Evolutionary conservation across 2,113 vertebrate species (phyloP).

Genomic region (Mellivora capensis): DNA sequence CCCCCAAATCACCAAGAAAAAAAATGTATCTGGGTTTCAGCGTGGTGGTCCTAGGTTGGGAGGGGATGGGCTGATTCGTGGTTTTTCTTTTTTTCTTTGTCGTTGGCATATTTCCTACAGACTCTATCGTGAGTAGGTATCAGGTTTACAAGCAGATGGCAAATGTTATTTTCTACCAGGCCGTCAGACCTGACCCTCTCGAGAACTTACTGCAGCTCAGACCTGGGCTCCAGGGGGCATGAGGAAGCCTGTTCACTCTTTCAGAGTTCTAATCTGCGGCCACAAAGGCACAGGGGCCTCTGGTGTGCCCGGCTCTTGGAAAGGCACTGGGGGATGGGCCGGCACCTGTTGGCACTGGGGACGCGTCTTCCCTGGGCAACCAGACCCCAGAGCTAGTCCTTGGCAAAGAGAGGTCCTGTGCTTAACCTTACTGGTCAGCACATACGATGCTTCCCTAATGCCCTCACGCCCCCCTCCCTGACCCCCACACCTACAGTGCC

Average conservation of each 20-base stretch:
- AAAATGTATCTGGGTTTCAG: accelerated
- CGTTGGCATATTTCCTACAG: background rate
- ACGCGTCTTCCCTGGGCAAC: background rate
- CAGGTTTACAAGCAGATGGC: background rate
- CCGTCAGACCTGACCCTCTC: background rate
- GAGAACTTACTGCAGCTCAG: accelerated
- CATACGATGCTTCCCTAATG: accelerated
- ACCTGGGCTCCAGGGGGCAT: accelerated
- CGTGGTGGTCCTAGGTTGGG: background rate
- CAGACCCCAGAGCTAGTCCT: background rate
- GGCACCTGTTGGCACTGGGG: background rate
- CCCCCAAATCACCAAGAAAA: background rate
- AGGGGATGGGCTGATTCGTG: background rate
- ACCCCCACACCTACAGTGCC: accelerated
- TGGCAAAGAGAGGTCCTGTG: background rate
- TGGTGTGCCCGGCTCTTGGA: background rate
- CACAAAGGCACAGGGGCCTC: accelerated
- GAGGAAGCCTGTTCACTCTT: background rate
- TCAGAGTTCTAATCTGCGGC: accelerated
- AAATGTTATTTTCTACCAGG: background rate
- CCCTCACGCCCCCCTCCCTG: background rate
- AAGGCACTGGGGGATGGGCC: background rate
- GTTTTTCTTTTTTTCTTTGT: background rate
- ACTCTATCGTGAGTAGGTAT: background rate
- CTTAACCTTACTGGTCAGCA: background rate